Evolutionary conservation across 2,888 invertebrate genomes (phyloP).

Genomic region (Cotesia congregata): DNA sequence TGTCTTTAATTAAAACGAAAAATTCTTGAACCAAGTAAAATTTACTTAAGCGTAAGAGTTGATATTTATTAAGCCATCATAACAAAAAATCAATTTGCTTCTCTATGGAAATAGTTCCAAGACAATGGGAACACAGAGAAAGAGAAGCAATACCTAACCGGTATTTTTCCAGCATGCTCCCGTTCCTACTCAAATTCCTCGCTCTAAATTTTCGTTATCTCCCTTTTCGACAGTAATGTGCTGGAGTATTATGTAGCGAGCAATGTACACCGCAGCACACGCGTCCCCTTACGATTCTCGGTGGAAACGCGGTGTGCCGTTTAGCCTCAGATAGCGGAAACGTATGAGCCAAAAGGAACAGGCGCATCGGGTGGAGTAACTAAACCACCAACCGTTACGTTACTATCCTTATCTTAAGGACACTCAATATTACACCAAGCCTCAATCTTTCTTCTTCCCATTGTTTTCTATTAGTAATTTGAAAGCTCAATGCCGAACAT

Average conservation of each 20-base stretch:
- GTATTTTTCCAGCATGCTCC: background rate
- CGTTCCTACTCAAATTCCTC: slow-evolving; percentile 52
- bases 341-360: slow-evolving; percentile 63
- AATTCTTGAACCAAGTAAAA: no score
- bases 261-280: slow-evolving; percentile 40
- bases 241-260: slow-evolving; percentile 66
- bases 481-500: background rate
- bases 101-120: no score
- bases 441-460: slow-evolving; percentile 35
- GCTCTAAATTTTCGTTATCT: slow-evolving; percentile 69
- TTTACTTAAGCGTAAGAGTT: no score
- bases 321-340: slow-evolving; percentile 70
- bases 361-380: slow-evolving; percentile 52
- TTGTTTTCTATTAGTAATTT: slow-evolving; percentile 16
- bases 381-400: slow-evolving; percentile 47
- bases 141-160: background rate
- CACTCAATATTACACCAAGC: slow-evolving; percentile 65
- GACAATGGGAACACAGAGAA: background rate
- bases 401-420: slow-evolving; percentile 65
- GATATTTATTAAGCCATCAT: no score
- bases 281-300: slow-evolving; percentile 28
- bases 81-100: no score
- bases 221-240: slow-evolving; percentile 69
- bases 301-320: slow-evolving; percentile 58
- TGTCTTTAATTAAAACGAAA: no score